A percentile compares a stretch with the other conserved stretches of the same genome.
Conservation (phyloP, 2,113 vertebrate species). For the Saccopteryx leptura region DNA sequence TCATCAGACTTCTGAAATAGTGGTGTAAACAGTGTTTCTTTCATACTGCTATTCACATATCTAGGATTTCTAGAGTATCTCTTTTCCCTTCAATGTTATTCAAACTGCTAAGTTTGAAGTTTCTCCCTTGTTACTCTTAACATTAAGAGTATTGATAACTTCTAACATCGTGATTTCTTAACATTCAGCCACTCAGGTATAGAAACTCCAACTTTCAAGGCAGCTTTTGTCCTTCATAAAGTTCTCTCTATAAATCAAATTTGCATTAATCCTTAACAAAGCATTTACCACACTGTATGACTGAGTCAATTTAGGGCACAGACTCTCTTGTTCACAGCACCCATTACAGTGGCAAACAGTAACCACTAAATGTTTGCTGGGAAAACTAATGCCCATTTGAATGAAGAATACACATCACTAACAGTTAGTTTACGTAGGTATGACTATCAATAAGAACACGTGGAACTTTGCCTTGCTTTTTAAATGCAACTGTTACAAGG, state of each 20-base stretch:
- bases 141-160: background rate
- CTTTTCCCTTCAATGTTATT: constrained; percentile 30
- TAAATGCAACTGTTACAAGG: background rate
- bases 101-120: constrained; percentile 11
- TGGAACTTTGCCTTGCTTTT: background rate
- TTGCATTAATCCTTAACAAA: constrained; percentile 12
- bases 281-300: background rate
- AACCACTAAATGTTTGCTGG: constrained; percentile 40
- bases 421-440: background rate
- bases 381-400: constrained; percentile 42
- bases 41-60: background rate
- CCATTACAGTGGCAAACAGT: background rate
- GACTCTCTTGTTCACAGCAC: background rate
- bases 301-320: constrained; percentile 6
- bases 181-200: background rate
- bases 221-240: background rate
- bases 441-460: background rate
- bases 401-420: constrained; percentile 18
- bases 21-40: constrained; percentile 40
- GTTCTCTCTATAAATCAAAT: constrained; percentile 41
- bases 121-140: constrained; percentile 5
- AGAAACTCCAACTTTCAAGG: constrained; percentile 32
- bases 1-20: constrained; percentile 5
- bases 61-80: background rate
- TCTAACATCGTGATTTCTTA: constrained; percentile 44